phyloP scores from a whole-genome alignment of 2,113 vertebrate species.

The Oreotrochilus melanogaster region DNA sequence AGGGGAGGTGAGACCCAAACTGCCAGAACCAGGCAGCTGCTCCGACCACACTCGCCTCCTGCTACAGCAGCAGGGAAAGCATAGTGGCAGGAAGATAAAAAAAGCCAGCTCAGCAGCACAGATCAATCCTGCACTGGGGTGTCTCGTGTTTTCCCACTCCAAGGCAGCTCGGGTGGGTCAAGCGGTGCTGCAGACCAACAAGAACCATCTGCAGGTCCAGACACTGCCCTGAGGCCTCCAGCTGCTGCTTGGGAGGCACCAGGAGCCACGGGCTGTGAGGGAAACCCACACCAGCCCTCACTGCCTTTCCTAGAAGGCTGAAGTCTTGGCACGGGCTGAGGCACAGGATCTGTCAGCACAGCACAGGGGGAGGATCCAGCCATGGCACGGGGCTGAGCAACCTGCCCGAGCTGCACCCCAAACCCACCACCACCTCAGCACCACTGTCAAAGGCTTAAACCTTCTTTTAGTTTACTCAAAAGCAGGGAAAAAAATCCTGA shows the following conservation, averaged over 20 bases:
- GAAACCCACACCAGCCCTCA: neutral
- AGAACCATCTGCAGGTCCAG: accelerated
- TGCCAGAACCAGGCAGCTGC: neutral
- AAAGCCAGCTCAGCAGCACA: neutral
- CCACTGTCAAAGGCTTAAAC: neutral
- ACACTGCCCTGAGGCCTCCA: accelerated
- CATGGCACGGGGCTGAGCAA: accelerated
- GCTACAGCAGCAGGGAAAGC: neutral
- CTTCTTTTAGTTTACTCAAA: neutral
- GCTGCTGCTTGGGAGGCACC: accelerated
- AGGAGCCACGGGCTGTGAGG: accelerated
- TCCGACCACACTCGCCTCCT: neutral
- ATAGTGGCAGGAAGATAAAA: neutral
- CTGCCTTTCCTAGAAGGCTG: neutral
- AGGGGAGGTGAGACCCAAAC: neutral
- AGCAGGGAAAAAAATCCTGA: neutral
- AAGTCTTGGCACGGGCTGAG: neutral
- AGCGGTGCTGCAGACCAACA: accelerated
- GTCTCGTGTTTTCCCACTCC: neutral
- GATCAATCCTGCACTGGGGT: accelerated
- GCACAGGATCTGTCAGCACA: neutral
- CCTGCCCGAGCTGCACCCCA: neutral
- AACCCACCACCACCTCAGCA: accelerated
- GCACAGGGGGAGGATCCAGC: neutral
- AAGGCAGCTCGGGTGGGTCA: neutral